Base-by-base conservation (phyloP, 2,797 vertebrate species). In the Podarcis lilfordi region DNA sequence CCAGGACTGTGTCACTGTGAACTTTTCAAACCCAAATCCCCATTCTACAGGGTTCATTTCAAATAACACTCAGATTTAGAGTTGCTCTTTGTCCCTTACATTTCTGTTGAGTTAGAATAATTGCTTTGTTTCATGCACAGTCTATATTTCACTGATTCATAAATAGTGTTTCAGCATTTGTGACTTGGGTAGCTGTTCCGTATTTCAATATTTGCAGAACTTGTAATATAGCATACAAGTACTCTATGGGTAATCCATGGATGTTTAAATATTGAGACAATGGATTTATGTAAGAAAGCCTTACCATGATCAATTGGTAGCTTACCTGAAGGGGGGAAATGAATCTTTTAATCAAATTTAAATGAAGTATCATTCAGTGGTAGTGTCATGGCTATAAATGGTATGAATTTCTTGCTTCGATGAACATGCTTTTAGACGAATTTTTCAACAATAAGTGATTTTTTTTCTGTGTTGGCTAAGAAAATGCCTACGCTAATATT, bases 201-300 rank as follows among this genome's bases (percentile, higher is more conserved):
- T 64, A 76, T 76, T 85, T 81, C 83, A 59, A 75, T 89, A 89
- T 89, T 85, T 89, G 83, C 61, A 37, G 35, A 81, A 85, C 40
- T 68, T 85, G 61, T 50, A 80, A 29, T 80, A 80, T 40, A 75
- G 59, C 50, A 50, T 32, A 75, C 17, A 66, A 76, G 40, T 71
- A 81, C 55, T 85, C 83, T 85, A 81, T 66, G 77, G 83, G 64
- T 85, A 89, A 89, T 89, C 88, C 83, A 85, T 89, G 83, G 27
- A 66, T 89, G 71, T 82, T 82, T 86, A 89, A 85, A 85, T 85
- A 89, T 89, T 81, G 59, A 85, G 78, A 81, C 78, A 86, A 89
- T 85, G 69, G 83, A 85, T 89, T 89, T 81, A 85, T 81, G 72
- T 45, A 68, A 78, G 27, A 81, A 81, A 89, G 55, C 29, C 61